Conservation (phyloP, 2,797 vertebrate species). For the Pangasius djambal region DNA sequence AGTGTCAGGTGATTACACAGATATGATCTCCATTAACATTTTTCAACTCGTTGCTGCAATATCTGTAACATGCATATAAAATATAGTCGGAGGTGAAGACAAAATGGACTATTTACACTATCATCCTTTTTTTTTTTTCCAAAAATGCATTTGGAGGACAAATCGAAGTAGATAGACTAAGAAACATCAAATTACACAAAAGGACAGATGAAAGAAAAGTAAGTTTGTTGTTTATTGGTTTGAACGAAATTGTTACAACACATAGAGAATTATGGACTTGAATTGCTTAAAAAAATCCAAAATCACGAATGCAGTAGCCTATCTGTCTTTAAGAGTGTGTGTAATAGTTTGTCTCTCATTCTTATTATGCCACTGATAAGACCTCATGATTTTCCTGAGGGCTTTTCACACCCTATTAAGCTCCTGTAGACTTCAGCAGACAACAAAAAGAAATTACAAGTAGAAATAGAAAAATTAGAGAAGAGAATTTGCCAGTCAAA, state of each 20-base stretch:
- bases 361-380: not conserved
- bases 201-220: not conserved
- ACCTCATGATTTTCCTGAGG: conserved; percentile 7
- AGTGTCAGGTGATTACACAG: not conserved
- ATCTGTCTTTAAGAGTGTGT: not conserved
- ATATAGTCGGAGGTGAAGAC: not conserved
- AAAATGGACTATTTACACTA: not conserved
- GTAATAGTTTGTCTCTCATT: conserved; percentile 2
- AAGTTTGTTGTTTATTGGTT: not conserved
- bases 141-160: not conserved
- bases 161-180: not conserved
- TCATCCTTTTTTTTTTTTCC: not conserved
- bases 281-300: not conserved
- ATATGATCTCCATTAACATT: not conserved
- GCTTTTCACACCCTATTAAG: not conserved
- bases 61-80: not conserved
- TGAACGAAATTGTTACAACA: not conserved
- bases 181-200: not conserved
- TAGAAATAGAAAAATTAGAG: not conserved
- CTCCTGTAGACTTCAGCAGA: not conserved
- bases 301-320: not conserved
- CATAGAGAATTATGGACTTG: not conserved
- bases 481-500: not conserved
- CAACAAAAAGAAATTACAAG: not conserved
- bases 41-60: not conserved